These are phyloP conservation scores for Drosophila gunungcola DNA, from an alignment of 1,140 invertebrate genomes.

Conservation along the genomic window DNA sequence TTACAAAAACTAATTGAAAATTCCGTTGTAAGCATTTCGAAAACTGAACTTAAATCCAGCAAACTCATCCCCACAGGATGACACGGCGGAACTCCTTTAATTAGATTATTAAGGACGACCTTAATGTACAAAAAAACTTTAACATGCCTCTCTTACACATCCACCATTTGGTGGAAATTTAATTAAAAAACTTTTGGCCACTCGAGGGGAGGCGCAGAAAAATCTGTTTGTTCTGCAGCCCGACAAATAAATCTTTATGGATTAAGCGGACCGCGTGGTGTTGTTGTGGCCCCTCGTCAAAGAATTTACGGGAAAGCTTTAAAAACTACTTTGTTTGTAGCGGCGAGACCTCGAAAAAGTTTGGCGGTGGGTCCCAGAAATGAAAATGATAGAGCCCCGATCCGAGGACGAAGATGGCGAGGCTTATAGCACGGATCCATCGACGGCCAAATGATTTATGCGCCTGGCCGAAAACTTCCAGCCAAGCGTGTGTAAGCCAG, in stretches of 20 bases:
- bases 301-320: conserved; percentile 51
- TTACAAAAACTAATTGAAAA: conserved; percentile 49
- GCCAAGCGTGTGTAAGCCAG: conserved; percentile 60
- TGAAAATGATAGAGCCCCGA: conserved; percentile 37
- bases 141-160: conserved; percentile 27
- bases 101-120: conserved; percentile 35
- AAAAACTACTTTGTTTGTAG: conserved; percentile 69
- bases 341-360: conserved; percentile 22
- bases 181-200: conserved; percentile 72
- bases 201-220: conserved; percentile 16
- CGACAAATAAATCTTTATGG: conserved; percentile 77
- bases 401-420: not conserved
- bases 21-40: conserved; percentile 10
- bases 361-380: conserved; percentile 17
- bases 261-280: conserved; percentile 58
- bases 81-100: conserved; percentile 31
- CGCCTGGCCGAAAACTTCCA: conserved; percentile 36
- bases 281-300: conserved; percentile 26
- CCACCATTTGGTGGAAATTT: conserved; percentile 45
- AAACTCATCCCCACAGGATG: conserved; percentile 16
- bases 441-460: conserved; percentile 71
- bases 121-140: conserved; percentile 24
- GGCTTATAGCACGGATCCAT: conserved; percentile 18
- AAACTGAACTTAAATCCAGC: conserved; percentile 20
- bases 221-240: conserved; percentile 57